Base-by-base conservation (phyloP, 2,797 vertebrate genomes). In the Chaenodraco wilsoni region DNA sequence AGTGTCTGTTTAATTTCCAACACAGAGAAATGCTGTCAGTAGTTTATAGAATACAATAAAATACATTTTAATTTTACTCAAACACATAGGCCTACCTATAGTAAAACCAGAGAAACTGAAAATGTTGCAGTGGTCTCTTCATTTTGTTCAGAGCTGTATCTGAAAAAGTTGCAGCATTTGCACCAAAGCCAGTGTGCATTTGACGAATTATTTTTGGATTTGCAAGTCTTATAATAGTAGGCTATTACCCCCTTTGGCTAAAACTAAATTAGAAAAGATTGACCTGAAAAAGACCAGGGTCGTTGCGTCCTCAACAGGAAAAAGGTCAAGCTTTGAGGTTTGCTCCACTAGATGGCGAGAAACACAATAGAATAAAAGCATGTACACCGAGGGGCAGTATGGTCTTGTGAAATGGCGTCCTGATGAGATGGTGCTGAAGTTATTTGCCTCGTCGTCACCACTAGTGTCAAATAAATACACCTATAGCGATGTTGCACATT, bases 361-460 rank as follows among this genome's bases (percentile, higher is more conserved):
- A 54, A 82, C 9, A 56, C 90, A 68, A 73, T 5, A 52, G 17
- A 67, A 87, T 71, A 3, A 21, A 19, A 27, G 31, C 49, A 45
- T 0, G 19, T 1, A 5, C 31, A 2, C 15, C 2, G 41, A 67
- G 55, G 59, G 48, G 14, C 41, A 49, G 64, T 23, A 8, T 16
- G 79, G 86, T 78, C 89, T 88, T 91, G 81, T 90, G 92, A 94
- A 94, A 94, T 94, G 93, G 93, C 93, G 92, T 92, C 93, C 87
- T 74, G 87, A 80, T 61, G 88, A 89, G 88, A 92, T 87, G 88
- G 90, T 84, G 85, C 72, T 83, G 33, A 87, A 87, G 60, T 92
- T 86, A 84, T 87, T 78, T 82, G 73, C 80, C 70, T 79, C 67
- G 80, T 79, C 67, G 80, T 82, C 81, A 76, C 84, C 71, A 76